These are phyloP conservation scores for Poecilia wingei DNA, from an alignment of 2,797 vertebrate species.

Conservation along the genomic window DNA sequence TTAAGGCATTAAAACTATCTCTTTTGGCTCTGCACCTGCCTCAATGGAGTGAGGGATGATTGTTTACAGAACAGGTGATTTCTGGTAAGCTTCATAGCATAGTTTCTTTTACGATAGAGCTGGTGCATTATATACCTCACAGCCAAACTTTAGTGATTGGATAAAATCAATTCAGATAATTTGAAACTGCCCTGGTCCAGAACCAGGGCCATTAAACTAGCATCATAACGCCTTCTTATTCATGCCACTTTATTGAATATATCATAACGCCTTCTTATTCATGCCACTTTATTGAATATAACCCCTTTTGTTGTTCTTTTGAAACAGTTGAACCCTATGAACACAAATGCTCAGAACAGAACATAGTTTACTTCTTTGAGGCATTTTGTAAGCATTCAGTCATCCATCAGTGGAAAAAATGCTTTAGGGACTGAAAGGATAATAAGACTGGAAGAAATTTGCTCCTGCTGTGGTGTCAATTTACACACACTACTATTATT, in stretches of 20 bases:
- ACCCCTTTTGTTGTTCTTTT: not conserved
- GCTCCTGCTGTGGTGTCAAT: not conserved
- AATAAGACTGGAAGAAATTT: not conserved
- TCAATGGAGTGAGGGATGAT: too few species aligned
- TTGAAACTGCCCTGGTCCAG: too few species aligned
- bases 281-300: not conserved
- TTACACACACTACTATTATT: not conserved
- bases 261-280: not conserved
- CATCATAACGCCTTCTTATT: not conserved
- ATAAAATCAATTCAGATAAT: too few species aligned
- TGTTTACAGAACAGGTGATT: too few species aligned
- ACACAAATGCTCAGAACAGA: not conserved
- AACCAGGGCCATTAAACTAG: too few species aligned
- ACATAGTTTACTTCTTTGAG: not conserved
- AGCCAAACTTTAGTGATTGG: too few species aligned
- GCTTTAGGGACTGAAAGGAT: not conserved
- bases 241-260: not conserved
- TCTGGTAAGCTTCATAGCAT: too few species aligned
- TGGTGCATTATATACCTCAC: too few species aligned
- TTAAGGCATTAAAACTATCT: too few species aligned
- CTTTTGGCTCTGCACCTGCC: too few species aligned
- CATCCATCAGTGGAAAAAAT: slow-evolving; percentile 26
- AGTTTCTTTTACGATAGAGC: too few species aligned
- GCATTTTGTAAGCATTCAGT: slow-evolving; percentile 13
- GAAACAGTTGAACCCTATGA: slow-evolving; percentile 17